Evolutionary conservation across 1,140 invertebrate species (phyloP).

Genomic region (Venturia canescens): DNA sequence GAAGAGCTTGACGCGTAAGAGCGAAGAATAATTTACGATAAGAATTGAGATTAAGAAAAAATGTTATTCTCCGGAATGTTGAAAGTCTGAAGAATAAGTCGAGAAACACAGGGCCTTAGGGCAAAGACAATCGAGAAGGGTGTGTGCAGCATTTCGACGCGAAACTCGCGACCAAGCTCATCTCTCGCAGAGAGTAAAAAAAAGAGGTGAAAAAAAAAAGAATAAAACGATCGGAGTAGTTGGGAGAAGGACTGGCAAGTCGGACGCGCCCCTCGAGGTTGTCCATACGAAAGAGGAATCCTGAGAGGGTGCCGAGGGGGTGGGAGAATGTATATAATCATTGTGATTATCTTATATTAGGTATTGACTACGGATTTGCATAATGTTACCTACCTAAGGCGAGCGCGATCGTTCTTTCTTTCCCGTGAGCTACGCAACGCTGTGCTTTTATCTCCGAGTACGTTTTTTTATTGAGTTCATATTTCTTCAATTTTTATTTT

Average conservation of each 20-base stretch:
- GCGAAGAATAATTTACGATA: constrained; percentile 75
- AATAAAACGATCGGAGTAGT: constrained; percentile 33
- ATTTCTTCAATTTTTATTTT: constrained; percentile 24
- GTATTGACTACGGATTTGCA: constrained; percentile 76
- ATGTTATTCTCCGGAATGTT: constrained; percentile 58
- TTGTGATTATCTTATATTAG: constrained; percentile 77
- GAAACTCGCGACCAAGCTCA: constrained; percentile 41
- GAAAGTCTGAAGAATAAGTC: constrained; percentile 58
- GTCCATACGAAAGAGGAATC: constrained; percentile 44
- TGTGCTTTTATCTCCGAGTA: constrained; percentile 18
- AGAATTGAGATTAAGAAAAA: constrained; percentile 70
- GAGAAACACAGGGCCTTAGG: constrained; percentile 43
- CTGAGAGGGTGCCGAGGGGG: constrained; percentile 53
- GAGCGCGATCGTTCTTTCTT: constrained; percentile 56
- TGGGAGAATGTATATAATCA: constrained; percentile 71
- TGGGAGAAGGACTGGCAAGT: constrained; percentile 20
- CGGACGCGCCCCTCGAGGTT: constrained; percentile 30
- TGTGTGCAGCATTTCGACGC: constrained; percentile 33
- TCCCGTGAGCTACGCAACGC: constrained; percentile 53
- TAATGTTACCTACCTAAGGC: constrained; percentile 72
- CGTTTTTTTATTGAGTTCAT: constrained; percentile 2
- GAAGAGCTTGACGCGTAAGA: constrained; percentile 53
- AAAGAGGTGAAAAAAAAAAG: constrained; percentile 13
- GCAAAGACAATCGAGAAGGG: constrained; percentile 32
- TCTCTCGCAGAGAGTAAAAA: constrained; percentile 30